Conservation (phyloP, 2,888 invertebrate genomes). For the Melanostoma scalare region DNA sequence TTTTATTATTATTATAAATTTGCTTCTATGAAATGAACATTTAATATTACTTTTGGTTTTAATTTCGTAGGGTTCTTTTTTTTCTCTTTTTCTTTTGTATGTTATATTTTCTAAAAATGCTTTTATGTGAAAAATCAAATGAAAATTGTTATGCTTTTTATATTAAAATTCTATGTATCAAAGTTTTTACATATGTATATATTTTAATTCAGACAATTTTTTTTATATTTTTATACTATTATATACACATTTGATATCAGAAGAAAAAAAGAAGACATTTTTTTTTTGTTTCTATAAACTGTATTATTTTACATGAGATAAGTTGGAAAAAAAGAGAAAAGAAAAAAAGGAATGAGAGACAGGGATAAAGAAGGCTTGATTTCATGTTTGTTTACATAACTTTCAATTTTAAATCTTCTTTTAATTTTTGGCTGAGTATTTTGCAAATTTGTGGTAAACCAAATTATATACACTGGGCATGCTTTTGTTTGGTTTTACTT, state of each 20-base stretch:
- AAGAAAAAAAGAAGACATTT: slow-evolving; percentile 33
- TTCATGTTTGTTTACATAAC: slow-evolving; percentile 12
- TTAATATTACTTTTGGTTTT: not conserved
- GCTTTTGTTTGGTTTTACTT: not conserved
- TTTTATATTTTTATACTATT: slow-evolving; percentile 8
- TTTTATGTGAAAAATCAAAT: slow-evolving; percentile 38
- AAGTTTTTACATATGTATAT: slow-evolving; percentile 33
- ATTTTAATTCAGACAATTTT: slow-evolving; percentile 31
- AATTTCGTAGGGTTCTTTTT: slow-evolving; percentile 47
- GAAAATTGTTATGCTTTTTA: slow-evolving; percentile 20
- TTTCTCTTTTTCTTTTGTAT: slow-evolving; percentile 42
- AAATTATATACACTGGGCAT: too few relatives aligned
- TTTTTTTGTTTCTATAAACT: slow-evolving; percentile 21
- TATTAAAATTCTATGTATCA: slow-evolving; percentile 33
- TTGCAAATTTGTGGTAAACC: not conserved
- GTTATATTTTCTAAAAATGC: slow-evolving; percentile 56
- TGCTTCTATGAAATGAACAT: not conserved
- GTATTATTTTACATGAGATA: slow-evolving; percentile 26
- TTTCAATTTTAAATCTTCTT: slow-evolving; percentile 1
- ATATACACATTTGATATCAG: slow-evolving; percentile 14
- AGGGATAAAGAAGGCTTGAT: slow-evolving; percentile 46
- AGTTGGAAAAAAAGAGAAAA: not conserved
- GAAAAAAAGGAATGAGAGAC: slow-evolving; percentile 52
- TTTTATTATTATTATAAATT: slow-evolving; percentile 27
- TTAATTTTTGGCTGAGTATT: not conserved